A percentile compares a stretch with the other conserved stretches of the same genome.
Evolutionary conservation across 2,113 vertebrate genomes (phyloP).

Genomic region (Etheostoma spectabile): DNA sequence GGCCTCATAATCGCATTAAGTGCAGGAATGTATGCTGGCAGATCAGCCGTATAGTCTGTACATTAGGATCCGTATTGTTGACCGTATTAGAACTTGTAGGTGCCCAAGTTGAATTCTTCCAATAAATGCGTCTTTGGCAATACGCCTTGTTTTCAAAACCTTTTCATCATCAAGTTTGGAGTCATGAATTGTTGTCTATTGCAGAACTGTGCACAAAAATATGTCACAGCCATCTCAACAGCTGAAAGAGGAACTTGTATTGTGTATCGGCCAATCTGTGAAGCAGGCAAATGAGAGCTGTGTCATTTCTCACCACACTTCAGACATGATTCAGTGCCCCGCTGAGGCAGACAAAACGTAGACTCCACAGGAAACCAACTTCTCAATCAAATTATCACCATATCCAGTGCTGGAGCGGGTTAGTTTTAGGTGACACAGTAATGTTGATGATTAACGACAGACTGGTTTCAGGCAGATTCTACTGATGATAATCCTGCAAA

Average conservation of each 20-base stretch:
- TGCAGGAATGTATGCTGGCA: conserved; percentile 67
- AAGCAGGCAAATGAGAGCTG: conserved; percentile 50
- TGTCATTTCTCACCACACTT: conserved; percentile 50
- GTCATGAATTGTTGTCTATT: background rate
- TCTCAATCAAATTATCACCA: conserved; percentile 56
- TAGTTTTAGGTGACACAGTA: background rate
- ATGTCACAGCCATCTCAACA: conserved; percentile 2
- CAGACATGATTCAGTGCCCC: conserved; percentile 62
- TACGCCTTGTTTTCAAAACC: background rate
- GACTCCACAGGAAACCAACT: conserved; percentile 56
- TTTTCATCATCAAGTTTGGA: background rate
- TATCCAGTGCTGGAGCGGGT: conserved; percentile 12
- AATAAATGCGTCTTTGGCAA: background rate
- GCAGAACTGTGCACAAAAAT: conserved; percentile 3
- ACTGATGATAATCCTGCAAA: background rate
- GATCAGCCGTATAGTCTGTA: conserved; percentile 42
- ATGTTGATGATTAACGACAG: conserved; percentile 16
- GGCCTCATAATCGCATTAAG: conserved; percentile 75
- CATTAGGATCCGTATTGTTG: conserved; percentile 22
- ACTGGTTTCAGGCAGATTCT: conserved; percentile 5
- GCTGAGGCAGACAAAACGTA: conserved; percentile 54
- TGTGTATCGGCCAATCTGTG: conserved; percentile 36
- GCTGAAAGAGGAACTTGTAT: conserved; percentile 48
- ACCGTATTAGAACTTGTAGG: conserved; percentile 26
- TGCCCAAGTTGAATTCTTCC: conserved; percentile 14